Base-by-base conservation (phyloP, 2,113 vertebrate species). In the Epinephelus cyanopodus region DNA sequence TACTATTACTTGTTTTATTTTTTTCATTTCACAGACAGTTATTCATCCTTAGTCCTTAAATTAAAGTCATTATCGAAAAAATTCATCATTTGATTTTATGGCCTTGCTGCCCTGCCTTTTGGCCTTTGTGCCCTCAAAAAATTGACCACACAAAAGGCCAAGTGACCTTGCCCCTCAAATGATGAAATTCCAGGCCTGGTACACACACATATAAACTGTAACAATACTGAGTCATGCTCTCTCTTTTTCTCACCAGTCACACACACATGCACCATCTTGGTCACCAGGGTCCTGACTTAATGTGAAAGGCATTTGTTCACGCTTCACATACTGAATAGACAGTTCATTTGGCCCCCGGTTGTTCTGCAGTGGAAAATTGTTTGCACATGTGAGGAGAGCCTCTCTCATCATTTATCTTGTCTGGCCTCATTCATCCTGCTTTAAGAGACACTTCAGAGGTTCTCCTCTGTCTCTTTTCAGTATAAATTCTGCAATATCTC, bases 321-420 rank as follows among this genome's bases (percentile, higher is more conserved):
- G 84, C 86, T 86, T 92, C 80, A 83, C 85, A 82, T 85, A 66
- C 74, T 77, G 78, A 93, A 64, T 84, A 88, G 88, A 93, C 89
- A 88, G 83, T 88, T 92, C 65, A 84, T 90, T 92, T 87, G 90
- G 85, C 66, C 88, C 62, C 74, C 61, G 73, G 82, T 88, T 81
- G 56, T 88, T 82, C 83, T 73, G 64, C 1, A 21, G 23, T 71
- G 62, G 83, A 73, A 90, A 92, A 94, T 88, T 89, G 88, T 92
- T 94, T 91, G 87, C 90, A 93, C 85, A 92, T 91, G 90, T 87
- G 88, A 86, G 63, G 81, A 50, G 85, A 88, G 64, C 67, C 76
- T 57, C 62, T 88, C 63, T 88, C 48, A 12, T 82, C 84, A 58
- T 90, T 87, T 89, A 85, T 92, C 86, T 89, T 74, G 85, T 90